Percentiles rank a stretch among this genome's conserved stretches.
Conservation (phyloP, 2,888 invertebrate genomes). For the Nymphalis polychloros region DNA sequence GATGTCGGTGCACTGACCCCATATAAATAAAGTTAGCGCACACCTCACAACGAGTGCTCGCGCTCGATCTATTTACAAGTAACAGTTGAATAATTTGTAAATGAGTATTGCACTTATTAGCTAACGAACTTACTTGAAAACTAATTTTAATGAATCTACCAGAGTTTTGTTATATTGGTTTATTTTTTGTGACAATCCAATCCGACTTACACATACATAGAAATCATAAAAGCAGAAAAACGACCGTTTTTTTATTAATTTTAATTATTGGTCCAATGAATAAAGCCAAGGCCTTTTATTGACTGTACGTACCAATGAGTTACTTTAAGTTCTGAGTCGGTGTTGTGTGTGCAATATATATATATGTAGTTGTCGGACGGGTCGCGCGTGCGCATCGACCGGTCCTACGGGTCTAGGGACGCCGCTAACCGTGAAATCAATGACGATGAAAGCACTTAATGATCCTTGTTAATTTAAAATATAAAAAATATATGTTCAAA, state of each 20-base stretch:
- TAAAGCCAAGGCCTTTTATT: too few relatives aligned
- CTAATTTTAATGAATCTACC: background rate
- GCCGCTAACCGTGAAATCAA: conserved; percentile 22
- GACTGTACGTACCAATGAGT: background rate
- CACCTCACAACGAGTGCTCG: conserved; percentile 29
- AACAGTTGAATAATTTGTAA: background rate
- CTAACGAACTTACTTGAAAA: background rate
- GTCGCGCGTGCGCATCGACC: conserved; percentile 22
- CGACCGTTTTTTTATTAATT: too few relatives aligned
- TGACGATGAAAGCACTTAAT: conserved; percentile 6
- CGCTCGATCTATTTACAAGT: conserved; percentile 25
- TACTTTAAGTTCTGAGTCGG: background rate
- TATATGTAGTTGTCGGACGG: conserved; percentile 14
- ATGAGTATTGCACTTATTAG: too few relatives aligned
- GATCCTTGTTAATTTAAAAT: background rate
- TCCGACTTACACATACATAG: too few relatives aligned
- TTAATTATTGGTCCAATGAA: too few relatives aligned
- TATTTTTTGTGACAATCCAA: too few relatives aligned
- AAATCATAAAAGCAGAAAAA: too few relatives aligned
- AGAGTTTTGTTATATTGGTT: too few relatives aligned
- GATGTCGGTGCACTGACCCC: conserved; percentile 23
- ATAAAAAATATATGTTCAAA: too few relatives aligned
- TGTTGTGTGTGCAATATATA: conserved; percentile 1
- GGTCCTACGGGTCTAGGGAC: conserved; percentile 23
- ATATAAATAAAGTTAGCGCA: conserved; percentile 28